phyloP scores from a whole-genome alignment of 1,140 invertebrate species.

The Bursaphelenchus mucronatus region DNA sequence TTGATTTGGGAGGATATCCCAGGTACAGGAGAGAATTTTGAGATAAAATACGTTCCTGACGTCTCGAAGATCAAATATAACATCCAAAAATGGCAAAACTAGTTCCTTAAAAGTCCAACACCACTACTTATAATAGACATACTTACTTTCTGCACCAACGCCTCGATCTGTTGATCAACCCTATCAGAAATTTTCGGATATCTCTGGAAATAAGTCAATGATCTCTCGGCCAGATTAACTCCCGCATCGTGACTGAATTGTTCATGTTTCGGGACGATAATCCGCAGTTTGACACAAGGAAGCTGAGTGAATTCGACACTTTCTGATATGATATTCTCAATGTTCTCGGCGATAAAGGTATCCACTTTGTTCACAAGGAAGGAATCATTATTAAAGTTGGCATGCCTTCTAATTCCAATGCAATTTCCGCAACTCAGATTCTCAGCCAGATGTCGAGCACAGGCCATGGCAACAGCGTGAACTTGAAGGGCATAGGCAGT shows the following conservation, averaged over 20 bases:
- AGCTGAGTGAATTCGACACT: conserved; percentile 66
- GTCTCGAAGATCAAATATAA: too few relatives aligned
- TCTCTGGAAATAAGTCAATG: conserved; percentile 42
- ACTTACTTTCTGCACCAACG: conserved; percentile 36
- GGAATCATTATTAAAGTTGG: conserved; percentile 52
- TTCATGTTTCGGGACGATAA: conserved; percentile 32
- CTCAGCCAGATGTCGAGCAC: conserved; percentile 70
- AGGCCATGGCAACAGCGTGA: conserved; percentile 70
- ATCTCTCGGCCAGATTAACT: conserved; percentile 11
- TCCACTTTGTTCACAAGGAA: conserved; percentile 47
- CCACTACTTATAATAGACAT: background rate
- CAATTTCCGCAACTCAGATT: conserved; percentile 71
- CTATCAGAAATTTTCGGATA: conserved; percentile 36
- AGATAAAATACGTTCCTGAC: too few relatives aligned
- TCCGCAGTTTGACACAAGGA: conserved; percentile 66
- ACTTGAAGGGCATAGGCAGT: conserved; percentile 71
- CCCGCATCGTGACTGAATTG: background rate
- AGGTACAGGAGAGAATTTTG: too few relatives aligned
- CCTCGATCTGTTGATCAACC: conserved; percentile 44
- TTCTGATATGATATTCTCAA: conserved; percentile 65
- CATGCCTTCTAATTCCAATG: conserved; percentile 63
- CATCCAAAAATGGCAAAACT: background rate
- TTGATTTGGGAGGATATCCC: too few relatives aligned
- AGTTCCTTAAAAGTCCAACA: conserved; percentile 9
- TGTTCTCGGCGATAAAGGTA: conserved; percentile 41